These are phyloP conservation scores for Pantelozetes paolii DNA, from an alignment of 2,888 invertebrate species.

Conservation along the genomic window DNA sequence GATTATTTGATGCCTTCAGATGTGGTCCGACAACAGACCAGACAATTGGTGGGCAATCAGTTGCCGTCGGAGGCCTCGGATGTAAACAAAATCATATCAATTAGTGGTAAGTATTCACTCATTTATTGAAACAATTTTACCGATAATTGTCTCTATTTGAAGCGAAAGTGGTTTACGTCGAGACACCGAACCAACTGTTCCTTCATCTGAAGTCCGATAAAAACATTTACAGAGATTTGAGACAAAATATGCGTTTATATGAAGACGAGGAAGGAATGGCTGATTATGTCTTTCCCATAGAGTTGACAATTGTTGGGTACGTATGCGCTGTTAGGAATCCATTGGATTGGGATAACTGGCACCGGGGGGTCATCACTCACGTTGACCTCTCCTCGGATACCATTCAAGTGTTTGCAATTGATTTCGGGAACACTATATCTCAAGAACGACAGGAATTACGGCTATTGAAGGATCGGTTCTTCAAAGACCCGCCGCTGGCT, in stretches of 20 bases:
- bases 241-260: not conserved
- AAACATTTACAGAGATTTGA: not conserved
- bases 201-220: not conserved
- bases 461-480: not conserved
- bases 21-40: not conserved
- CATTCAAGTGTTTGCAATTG: conserved; percentile 20
- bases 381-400: too few species aligned
- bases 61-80: too few species aligned
- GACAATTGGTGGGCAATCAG: too few species aligned
- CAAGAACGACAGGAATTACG: conserved; percentile 1
- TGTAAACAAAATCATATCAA: too few species aligned
- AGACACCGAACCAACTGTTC: not conserved
- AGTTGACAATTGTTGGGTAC: not conserved
- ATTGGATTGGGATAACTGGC: conserved; percentile 16
- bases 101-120: too few species aligned
- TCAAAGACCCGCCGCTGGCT: not conserved
- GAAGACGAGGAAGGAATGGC: not conserved
- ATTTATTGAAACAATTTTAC: not conserved
- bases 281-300: not conserved
- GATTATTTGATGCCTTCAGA: not conserved
- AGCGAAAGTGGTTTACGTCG: not conserved
- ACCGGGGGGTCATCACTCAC: not conserved
- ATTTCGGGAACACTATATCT: conserved; percentile 16
- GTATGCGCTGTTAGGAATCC: not conserved
- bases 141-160: not conserved